These are phyloP conservation scores for Theodoxus fluviatilis DNA, from an alignment of 2,888 invertebrate genomes.

Conservation along the genomic window DNA sequence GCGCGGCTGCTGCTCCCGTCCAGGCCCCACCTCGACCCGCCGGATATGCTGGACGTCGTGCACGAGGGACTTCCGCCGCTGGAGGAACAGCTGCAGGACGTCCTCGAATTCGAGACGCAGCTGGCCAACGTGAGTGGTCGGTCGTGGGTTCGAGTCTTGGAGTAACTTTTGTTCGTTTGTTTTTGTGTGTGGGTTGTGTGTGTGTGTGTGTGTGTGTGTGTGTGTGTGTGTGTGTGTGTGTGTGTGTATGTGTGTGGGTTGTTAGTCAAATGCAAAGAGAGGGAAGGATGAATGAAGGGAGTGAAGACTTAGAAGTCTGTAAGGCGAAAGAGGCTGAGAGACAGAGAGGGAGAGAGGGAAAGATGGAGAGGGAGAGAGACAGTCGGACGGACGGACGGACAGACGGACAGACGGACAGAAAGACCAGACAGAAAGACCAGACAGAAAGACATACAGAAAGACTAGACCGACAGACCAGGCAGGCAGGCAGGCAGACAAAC, in stretches of 20 bases:
- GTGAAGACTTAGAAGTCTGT: too few relatives aligned
- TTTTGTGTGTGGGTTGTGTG: not conserved
- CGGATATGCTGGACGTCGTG: slow-evolving; percentile 75
- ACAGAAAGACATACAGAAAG: too few relatives aligned
- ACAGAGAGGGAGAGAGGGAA: too few relatives aligned
- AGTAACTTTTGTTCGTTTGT: not conserved
- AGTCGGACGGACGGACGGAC: too few relatives aligned
- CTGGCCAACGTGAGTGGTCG: slow-evolving; percentile 76
- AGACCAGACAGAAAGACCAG: too few relatives aligned
- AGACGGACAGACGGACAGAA: too few relatives aligned
- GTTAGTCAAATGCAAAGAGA: not conserved
- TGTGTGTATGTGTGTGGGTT: slow-evolving; percentile 1
- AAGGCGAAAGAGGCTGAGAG: too few relatives aligned
- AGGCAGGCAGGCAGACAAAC: too few relatives aligned
- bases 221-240: not conserved
- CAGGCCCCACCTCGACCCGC: slow-evolving; percentile 69
- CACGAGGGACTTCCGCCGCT: too few relatives aligned
- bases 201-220: slow-evolving; percentile 1
- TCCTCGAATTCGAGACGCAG: slow-evolving; percentile 79
- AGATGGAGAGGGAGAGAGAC: too few relatives aligned
- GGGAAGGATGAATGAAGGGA: too few relatives aligned
- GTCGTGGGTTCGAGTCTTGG: not conserved
- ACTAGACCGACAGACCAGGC: too few relatives aligned
- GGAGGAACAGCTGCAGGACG: slow-evolving; percentile 74
- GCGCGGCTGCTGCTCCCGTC: slow-evolving; percentile 80